A percentile compares a stretch with the other conserved stretches of the same genome.
Evolutionary conservation across 2,113 vertebrate genomes (phyloP).

Genomic region (Campylomormyrus tamandua): DNA sequence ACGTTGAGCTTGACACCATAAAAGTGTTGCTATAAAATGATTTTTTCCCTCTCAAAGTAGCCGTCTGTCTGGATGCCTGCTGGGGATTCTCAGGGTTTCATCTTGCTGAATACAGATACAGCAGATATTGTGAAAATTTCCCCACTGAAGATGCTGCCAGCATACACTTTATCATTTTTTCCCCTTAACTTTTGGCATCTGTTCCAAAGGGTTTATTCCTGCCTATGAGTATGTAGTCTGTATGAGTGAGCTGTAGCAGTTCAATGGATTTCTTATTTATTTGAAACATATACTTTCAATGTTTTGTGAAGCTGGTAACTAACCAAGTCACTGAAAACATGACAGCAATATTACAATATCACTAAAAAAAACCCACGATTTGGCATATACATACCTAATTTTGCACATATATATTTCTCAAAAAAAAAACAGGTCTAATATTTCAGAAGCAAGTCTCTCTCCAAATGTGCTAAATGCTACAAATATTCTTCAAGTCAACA

Average conservation of each 20-base stretch:
- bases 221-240: not conserved
- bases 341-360: not conserved
- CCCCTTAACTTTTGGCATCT: not conserved
- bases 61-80: not conserved
- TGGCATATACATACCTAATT: not conserved
- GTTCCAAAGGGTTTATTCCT: not conserved
- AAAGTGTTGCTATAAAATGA: not conserved
- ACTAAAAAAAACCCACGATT: not conserved
- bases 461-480: not conserved
- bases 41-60: not conserved
- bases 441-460: too few relatives aligned
- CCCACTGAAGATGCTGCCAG: not conserved
- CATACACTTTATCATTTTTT: not conserved
- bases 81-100: not conserved
- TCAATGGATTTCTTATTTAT: not conserved
- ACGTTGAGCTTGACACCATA: not conserved
- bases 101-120: not conserved
- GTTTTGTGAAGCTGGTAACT: not conserved
- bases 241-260: not conserved
- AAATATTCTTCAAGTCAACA: not conserved
- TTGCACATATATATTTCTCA: too few relatives aligned
- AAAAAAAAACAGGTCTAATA: too few relatives aligned
- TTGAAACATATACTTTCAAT: not conserved
- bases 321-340: not conserved
- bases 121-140: not conserved